Evolutionary conservation across 2,888 invertebrate species (phyloP).

Genomic region (Labia minor): DNA sequence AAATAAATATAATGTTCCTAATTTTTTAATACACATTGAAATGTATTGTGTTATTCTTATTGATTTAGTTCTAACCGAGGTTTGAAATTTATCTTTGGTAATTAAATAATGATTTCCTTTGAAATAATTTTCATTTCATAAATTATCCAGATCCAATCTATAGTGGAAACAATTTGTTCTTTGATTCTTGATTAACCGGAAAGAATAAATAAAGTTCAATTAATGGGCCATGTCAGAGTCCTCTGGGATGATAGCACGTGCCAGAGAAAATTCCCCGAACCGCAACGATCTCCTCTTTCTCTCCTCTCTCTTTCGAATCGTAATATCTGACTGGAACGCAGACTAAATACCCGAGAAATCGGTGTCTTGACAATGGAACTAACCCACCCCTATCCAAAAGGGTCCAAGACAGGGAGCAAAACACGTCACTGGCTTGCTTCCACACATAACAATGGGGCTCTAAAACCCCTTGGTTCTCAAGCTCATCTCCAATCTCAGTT

Average conservation of each 20-base stretch:
- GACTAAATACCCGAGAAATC: background rate
- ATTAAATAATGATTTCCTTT: no score
- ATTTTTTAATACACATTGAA: no score
- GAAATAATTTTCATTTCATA: background rate
- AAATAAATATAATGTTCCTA: no score
- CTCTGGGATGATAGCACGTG: background rate
- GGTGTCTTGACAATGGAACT: background rate
- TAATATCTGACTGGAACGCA: background rate
- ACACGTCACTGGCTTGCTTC: background rate
- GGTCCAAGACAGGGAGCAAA: background rate
- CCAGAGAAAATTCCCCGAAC: background rate
- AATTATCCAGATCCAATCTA: background rate
- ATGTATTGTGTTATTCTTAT: no score
- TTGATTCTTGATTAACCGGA: background rate
- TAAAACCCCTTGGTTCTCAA: background rate
- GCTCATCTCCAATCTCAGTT: background rate
- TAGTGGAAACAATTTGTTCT: background rate
- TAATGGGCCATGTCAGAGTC: background rate
- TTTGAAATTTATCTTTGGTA: no score
- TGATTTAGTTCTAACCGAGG: no score
- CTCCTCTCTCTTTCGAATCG: no score
- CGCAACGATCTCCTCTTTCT: background rate
- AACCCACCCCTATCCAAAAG: background rate
- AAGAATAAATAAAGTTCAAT: slow-evolving; percentile 3
- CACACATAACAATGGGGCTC: background rate